phyloP scores from a whole-genome alignment of 2,888 invertebrate genomes.

The Brachyptera risi region DNA sequence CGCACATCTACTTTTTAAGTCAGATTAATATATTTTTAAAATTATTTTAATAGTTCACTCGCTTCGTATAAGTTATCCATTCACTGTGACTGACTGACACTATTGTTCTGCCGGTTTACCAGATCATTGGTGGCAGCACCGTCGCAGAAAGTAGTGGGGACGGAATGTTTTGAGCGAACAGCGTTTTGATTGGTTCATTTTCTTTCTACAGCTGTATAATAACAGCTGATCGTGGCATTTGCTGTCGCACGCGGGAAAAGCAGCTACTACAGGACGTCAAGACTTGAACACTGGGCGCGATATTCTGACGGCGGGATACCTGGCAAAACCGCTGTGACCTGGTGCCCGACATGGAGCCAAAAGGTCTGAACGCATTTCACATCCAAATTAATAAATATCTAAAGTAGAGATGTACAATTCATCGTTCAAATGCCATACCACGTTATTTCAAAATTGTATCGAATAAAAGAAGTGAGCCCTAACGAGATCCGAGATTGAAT shows the following conservation, averaged over 20 bases:
- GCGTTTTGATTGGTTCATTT: constrained; percentile 24
- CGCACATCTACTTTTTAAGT: too few species aligned
- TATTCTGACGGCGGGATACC: too few species aligned
- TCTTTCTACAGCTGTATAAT: constrained; percentile 43
- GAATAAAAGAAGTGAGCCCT: too few species aligned
- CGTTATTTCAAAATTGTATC: too few species aligned
- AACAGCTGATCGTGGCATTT: constrained; percentile 1
- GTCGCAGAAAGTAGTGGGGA: constrained; percentile 18
- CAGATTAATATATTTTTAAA: too few species aligned
- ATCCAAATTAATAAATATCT: too few species aligned
- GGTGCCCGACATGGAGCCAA: neutral
- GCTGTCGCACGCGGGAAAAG: constrained; percentile 2
- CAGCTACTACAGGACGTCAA: constrained; percentile 11
- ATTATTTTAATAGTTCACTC: too few species aligned
- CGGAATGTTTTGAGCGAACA: constrained; percentile 16
- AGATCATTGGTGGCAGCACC: constrained; percentile 4
- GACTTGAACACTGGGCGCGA: neutral
- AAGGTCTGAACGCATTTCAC: neutral
- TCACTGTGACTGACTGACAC: neutral
- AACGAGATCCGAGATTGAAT: too few species aligned
- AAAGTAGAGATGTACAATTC: too few species aligned
- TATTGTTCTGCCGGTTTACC: constrained; percentile 1
- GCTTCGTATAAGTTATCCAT: too few species aligned
- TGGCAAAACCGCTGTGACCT: too few species aligned
- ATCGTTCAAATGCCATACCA: too few species aligned